Percentiles rank a stretch among this genome's conserved stretches.
Evolutionary conservation across 2,797 vertebrate species (phyloP).

Genomic region (Simalia tracyae): DNA sequence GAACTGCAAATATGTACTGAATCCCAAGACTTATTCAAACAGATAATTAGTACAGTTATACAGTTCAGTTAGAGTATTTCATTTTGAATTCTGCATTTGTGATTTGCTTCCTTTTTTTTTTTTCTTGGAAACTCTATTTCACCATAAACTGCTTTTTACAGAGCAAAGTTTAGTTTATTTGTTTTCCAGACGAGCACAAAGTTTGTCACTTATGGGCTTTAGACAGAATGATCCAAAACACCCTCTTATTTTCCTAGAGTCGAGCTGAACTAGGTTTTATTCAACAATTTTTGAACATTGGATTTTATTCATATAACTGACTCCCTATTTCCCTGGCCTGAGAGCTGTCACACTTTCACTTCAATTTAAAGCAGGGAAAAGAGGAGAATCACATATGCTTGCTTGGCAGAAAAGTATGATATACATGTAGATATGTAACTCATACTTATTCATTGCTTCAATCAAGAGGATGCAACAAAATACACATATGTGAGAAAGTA

Average conservation of each 20-base stretch:
- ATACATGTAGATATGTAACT: background rate
- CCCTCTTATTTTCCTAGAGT: background rate
- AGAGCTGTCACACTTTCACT: background rate
- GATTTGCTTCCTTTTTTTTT: background rate
- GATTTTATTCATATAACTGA: background rate
- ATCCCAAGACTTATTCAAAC: background rate
- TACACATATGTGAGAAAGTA: background rate
- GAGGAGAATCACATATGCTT: background rate
- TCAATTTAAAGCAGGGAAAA: background rate
- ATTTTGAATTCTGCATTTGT: background rate
- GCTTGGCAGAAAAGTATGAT: background rate
- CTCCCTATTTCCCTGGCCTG: background rate
- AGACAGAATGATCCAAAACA: background rate
- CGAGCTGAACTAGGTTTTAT: background rate
- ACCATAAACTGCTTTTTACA: background rate
- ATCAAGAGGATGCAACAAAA: background rate
- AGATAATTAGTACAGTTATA: background rate
- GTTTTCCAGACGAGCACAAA: background rate
- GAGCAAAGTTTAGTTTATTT: background rate
- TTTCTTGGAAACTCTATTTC: background rate
- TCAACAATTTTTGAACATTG: background rate
- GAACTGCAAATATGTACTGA: background rate
- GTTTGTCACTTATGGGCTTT: background rate
- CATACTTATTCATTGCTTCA: background rate
- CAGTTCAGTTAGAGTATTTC: background rate